Evolutionary conservation across 2,113 vertebrate species (phyloP).

Genomic region (Coregonus clupeaformis): DNA sequence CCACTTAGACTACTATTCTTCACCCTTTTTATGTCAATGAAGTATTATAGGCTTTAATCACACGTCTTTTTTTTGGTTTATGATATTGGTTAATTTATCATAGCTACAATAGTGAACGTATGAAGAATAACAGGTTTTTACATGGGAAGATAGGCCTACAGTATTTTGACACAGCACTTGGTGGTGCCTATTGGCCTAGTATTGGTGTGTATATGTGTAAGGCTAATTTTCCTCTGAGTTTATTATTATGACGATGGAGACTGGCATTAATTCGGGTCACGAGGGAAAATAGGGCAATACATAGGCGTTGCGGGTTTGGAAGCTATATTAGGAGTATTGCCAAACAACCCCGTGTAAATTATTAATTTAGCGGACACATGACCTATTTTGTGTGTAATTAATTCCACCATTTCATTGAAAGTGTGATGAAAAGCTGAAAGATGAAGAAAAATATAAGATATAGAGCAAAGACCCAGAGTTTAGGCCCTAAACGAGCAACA

Average conservation of each 20-base stretch:
- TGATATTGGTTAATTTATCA: constrained; percentile 41
- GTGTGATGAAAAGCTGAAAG: constrained; percentile 71
- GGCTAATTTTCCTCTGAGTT: constrained; percentile 49
- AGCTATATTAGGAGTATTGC: constrained; percentile 88
- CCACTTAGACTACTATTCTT: constrained; percentile 64
- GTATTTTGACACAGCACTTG: constrained; percentile 62
- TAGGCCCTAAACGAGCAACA: constrained; percentile 28
- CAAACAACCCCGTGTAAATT: constrained; percentile 88
- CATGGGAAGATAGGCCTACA: constrained; percentile 10
- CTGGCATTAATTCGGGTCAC: constrained; percentile 65
- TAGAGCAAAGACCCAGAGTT: constrained; percentile 51
- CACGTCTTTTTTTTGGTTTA: constrained; percentile 30
- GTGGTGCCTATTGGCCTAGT: constrained; percentile 45
- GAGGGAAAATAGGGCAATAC: constrained; percentile 59
- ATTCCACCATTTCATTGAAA: constrained; percentile 81
- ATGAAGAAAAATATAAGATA: constrained; percentile 44
- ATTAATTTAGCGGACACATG: constrained; percentile 84
- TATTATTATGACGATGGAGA: constrained; percentile 63
- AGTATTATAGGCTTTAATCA: constrained; percentile 69
- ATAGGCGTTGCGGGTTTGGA: constrained; percentile 71
- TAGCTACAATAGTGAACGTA: constrained; percentile 32
- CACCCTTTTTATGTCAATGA: constrained; percentile 64
- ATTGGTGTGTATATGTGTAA: constrained; percentile 50
- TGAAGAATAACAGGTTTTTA: constrained; percentile 23
- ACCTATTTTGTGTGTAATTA: constrained; percentile 86